Evolutionary conservation across 1,140 invertebrate genomes (phyloP).

Genomic region (Drosophila suzukii): DNA sequence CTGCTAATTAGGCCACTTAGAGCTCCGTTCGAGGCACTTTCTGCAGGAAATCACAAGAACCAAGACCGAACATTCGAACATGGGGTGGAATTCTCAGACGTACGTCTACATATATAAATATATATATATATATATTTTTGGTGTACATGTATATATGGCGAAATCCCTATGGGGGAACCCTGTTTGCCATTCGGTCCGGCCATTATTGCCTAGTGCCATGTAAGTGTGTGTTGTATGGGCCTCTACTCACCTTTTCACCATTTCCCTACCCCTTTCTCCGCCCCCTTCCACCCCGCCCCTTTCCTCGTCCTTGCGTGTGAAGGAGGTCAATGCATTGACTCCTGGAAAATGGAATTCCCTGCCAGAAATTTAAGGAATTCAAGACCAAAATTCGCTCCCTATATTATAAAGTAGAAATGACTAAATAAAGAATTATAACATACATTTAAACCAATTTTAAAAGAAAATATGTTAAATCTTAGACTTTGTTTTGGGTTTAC

Average conservation of each 20-base stretch:
- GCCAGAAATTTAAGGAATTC: not conserved
- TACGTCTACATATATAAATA: not conserved
- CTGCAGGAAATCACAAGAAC: constrained; percentile 70
- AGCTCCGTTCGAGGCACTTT: constrained; percentile 62
- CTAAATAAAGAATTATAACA: not conserved
- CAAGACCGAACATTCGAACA: constrained; percentile 32
- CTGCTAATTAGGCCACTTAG: constrained; percentile 81
- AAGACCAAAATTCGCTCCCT: not conserved
- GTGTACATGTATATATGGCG: not conserved
- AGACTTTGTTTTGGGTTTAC: no score
- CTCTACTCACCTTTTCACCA: constrained; percentile 4
- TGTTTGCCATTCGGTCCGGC: constrained; percentile 25
- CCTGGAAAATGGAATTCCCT: constrained; percentile 17
- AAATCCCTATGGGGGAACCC: constrained; percentile 5
- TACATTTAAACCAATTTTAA: no score
- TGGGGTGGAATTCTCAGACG: constrained; percentile 51
- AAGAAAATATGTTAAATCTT: no score
- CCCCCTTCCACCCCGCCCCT: no score
- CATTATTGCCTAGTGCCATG: constrained; percentile 71
- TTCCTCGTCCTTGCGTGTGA: constrained; percentile 49
- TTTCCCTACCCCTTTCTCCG: no score
- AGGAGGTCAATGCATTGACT: constrained; percentile 64
- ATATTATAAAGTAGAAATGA: not conserved
- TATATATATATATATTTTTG: not conserved
- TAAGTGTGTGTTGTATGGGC: constrained; percentile 56